Percentiles rank a stretch among this genome's conserved stretches.
Conservation (phyloP, 1,140 invertebrate species). For the Magallana angulata region DNA sequence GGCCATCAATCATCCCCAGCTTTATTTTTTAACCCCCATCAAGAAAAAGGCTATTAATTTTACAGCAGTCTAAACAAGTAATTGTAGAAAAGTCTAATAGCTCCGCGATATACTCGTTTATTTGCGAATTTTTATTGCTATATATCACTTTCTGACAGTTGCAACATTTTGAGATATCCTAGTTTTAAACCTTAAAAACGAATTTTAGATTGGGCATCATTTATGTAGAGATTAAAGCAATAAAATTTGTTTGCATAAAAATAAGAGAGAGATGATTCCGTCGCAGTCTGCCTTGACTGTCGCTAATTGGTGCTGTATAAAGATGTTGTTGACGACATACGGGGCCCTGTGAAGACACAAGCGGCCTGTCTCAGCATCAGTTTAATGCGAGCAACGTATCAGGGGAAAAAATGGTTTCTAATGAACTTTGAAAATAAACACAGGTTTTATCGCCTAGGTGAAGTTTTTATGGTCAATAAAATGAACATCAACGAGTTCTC, state of each 20-base stretch:
- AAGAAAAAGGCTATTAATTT: constrained; percentile 25
- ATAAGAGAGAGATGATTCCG: too few relatives aligned
- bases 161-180: too few relatives aligned
- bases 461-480: constrained; percentile 24
- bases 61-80: constrained; percentile 8
- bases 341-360: neutral
- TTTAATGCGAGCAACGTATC: neutral
- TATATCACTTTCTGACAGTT: too few relatives aligned
- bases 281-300: neutral
- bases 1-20: neutral
- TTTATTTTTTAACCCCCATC: neutral
- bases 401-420: neutral
- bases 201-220: too few relatives aligned
- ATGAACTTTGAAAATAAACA: constrained; percentile 28
- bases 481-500: neutral
- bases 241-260: too few relatives aligned
- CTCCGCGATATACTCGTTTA: too few relatives aligned
- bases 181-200: too few relatives aligned
- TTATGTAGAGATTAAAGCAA: too few relatives aligned
- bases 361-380: neutral
- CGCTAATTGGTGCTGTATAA: neutral
- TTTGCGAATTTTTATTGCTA: too few relatives aligned
- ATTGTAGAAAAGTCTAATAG: too few relatives aligned
- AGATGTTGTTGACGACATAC: neutral
- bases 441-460: constrained; percentile 1